phyloP scores from a whole-genome alignment of 2,888 invertebrate species.

The Dasysyrphus tricinctus region DNA sequence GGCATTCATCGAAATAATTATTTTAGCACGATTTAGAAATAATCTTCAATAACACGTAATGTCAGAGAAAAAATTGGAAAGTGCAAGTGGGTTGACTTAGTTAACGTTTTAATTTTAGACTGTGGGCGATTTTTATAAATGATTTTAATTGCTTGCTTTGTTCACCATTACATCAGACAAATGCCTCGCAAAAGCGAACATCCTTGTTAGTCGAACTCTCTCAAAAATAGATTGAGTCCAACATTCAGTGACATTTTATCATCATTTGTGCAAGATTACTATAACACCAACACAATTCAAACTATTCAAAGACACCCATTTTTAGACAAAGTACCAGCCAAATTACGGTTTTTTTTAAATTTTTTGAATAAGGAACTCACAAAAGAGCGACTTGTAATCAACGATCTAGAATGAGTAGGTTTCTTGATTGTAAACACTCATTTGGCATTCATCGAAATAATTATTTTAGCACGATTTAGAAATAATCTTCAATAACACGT shows the following conservation, averaged over 20 bases:
- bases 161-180: conserved; percentile 63
- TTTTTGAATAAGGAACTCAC: not conserved
- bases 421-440: conserved; percentile 59
- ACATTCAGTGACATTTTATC: conserved; percentile 73
- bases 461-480: conserved; percentile 41
- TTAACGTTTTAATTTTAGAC: not conserved
- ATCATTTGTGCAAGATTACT: conserved; percentile 53
- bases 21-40: conserved; percentile 40
- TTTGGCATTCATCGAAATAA: conserved; percentile 53
- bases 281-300: not conserved
- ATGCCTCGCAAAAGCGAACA: conserved; percentile 75
- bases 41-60: not conserved
- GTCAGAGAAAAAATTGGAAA: conserved; percentile 39
- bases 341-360: not conserved
- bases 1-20: conserved; percentile 47
- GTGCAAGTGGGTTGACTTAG: not conserved
- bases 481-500: not conserved
- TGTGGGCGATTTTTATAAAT: not conserved
- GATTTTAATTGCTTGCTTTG: not conserved
- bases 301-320: not conserved
- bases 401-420: conserved; percentile 61
- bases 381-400: conserved; percentile 26
- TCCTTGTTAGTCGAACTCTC: conserved; percentile 54
- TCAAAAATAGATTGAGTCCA: conserved; percentile 69
- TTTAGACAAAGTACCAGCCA: not conserved